Evolutionary conservation across 1,140 invertebrate species (phyloP).

Genomic region (Helicoverpa zea): DNA sequence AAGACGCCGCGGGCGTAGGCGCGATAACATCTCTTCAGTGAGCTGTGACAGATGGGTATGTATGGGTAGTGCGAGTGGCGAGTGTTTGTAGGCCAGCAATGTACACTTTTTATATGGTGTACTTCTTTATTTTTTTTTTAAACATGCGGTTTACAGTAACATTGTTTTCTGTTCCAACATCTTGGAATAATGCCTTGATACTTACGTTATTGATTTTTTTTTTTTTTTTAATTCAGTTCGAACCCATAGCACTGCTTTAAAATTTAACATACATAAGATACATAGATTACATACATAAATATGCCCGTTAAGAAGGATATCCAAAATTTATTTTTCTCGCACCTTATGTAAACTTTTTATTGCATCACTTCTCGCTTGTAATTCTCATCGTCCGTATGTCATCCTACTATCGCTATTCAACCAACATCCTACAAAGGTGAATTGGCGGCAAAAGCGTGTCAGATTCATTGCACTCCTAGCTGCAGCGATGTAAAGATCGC

Average conservation of each 20-base stretch:
- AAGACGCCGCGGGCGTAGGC: conserved; percentile 72
- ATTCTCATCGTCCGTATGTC: conserved; percentile 40
- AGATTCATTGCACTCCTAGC: conserved; percentile 53
- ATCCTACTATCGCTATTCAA: conserved; percentile 55
- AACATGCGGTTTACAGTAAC: too few species aligned
- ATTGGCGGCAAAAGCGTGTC: conserved; percentile 56
- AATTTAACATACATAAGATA: too few species aligned
- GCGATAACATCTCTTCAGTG: conserved; percentile 75
- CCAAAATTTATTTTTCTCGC: too few species aligned
- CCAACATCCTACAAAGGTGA: conserved; percentile 55
- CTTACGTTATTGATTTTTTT: too few species aligned
- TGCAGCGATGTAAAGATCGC: conserved; percentile 32
- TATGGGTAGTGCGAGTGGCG: conserved; percentile 49
- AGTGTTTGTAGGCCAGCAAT: background rate
- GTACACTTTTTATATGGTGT: too few species aligned
- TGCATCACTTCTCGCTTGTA: background rate
- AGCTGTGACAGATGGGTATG: conserved; percentile 53
- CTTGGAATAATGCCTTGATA: too few species aligned
- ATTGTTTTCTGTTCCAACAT: background rate
- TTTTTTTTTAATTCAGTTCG: too few species aligned
- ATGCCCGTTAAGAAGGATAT: too few species aligned
- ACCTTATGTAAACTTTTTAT: too few species aligned
- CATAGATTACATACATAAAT: too few species aligned
- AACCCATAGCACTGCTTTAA: too few species aligned
- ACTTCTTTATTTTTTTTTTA: too few species aligned